A percentile compares a stretch with the other conserved stretches of the same genome.
These are phyloP conservation scores for Anguilla obscura DNA, from an alignment of 2,797 vertebrate genomes.

Conservation along the genomic window DNA sequence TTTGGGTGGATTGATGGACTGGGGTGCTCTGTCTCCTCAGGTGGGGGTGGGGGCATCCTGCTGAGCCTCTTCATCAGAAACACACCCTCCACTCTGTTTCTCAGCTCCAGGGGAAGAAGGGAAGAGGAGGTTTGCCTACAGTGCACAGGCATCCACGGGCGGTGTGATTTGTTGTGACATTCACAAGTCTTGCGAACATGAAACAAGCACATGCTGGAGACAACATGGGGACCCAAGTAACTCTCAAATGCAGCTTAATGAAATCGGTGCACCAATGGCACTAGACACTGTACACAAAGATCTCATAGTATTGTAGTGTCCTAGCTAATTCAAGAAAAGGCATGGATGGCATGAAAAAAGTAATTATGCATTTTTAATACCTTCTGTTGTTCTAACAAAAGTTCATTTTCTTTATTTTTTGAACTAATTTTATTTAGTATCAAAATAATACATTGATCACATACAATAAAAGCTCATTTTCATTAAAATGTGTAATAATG, in stretches of 20 bases:
- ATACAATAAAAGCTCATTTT: background rate
- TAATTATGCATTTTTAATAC: background rate
- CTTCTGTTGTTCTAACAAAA: background rate
- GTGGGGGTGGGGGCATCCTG: conserved; percentile 1
- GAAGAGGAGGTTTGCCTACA: background rate
- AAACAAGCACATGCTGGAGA: background rate
- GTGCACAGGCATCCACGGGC: background rate
- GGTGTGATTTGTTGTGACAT: conserved; percentile 17
- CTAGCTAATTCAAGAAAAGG: background rate
- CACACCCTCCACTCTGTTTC: conserved; percentile 9
- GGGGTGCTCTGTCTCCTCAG: background rate
- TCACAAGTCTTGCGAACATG: background rate
- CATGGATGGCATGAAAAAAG: background rate
- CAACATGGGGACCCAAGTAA: background rate
- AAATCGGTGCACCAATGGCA: background rate
- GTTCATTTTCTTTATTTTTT: too few species aligned
- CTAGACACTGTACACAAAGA: background rate
- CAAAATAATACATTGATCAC: too few species aligned
- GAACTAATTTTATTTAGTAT: too few species aligned
- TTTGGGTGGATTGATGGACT: conserved; percentile 24
- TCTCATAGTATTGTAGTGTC: background rate
- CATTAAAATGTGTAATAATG: background rate
- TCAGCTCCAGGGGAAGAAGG: background rate
- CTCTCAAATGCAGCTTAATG: background rate
- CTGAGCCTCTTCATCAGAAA: background rate